Base-by-base conservation (phyloP, 2,113 vertebrate genomes). In the Scalopus aquaticus region DNA sequence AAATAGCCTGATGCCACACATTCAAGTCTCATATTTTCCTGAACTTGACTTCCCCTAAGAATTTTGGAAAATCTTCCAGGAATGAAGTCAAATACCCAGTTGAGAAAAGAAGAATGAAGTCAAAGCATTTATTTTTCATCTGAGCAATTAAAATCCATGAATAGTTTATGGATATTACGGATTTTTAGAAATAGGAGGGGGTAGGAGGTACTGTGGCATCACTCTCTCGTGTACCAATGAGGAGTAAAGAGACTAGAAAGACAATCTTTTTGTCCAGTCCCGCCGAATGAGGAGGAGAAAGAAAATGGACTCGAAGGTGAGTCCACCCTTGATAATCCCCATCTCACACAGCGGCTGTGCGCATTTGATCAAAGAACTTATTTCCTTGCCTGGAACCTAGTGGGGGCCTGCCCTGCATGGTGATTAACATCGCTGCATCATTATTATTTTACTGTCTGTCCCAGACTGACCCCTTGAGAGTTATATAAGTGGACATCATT, bases 281-380 rank as follows among this genome's bases (percentile, higher is more conserved):
- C 39, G 19, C 0, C 10, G 13, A n/a, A 39, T 1, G 54, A 92
- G 16, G 44, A 44, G 13, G 30, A 22, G 39, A 35, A 10, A 20
- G 56, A 35, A 54, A 15, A 0, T 8, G 37, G 58, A 19, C 28
- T 24, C 7, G 49, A 39, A 28, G 28, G 24, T 5, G 6, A 37
- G 37, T 24, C 62, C 37, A 1, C 2, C 9, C 81, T 51, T 26
- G 16, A 13, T 16, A 37, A 22, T 0, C 12, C 11, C 69, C 42
- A 4, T 35, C 42, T 54, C 51, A 37, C 24, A 42, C 28, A 28
- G n/a, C 32, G 13, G 32, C 8, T 42, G 39, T 8, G 83, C 73
- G 65, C 13, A 12, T 11, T 42, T 0, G 0, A 5, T 24, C 11
- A 60, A 37, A 0, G 6, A 37, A 6, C 26, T 0, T 9, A 12